Conservation (phyloP, 2,888 invertebrate genomes). For the Latheticus oryzae region DNA sequence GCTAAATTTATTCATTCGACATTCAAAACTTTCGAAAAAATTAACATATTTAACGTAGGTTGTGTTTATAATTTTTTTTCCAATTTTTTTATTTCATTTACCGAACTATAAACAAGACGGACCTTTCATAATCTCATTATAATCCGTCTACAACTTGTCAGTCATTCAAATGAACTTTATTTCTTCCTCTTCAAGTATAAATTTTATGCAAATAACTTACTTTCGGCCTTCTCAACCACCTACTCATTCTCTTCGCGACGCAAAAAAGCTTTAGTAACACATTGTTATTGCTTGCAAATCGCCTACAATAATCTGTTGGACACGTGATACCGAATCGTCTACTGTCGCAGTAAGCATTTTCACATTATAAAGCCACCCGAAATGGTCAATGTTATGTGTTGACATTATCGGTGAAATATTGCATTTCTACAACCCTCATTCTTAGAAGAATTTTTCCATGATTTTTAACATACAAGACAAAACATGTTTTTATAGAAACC, state of each 20-base stretch:
- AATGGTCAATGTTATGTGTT: constrained; percentile 4
- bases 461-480: too few relatives aligned
- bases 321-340: constrained; percentile 32
- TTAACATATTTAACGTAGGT: constrained; percentile 7
- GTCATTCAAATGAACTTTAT: constrained; percentile 9
- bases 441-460: too few relatives aligned
- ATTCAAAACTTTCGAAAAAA: neutral
- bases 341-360: constrained; percentile 34
- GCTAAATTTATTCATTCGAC: constrained; percentile 7
- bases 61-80: constrained; percentile 1
- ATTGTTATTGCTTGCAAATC: constrained; percentile 40
- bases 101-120: constrained; percentile 6
- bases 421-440: too few relatives aligned
- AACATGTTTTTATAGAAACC: too few relatives aligned
- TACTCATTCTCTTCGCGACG: constrained; percentile 5
- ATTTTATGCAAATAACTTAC: constrained; percentile 36
- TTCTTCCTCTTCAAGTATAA: constrained; percentile 6
- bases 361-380: constrained; percentile 14
- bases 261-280: constrained; percentile 33
- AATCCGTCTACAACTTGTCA: constrained; percentile 21
- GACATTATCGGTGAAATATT: too few relatives aligned
- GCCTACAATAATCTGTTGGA: constrained; percentile 36
- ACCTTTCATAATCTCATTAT: constrained; percentile 14
- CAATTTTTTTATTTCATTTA: neutral
- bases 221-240: constrained; percentile 17